Conservation (phyloP, 92 coral and sea anemone species). For the Metridium senile region DNA sequence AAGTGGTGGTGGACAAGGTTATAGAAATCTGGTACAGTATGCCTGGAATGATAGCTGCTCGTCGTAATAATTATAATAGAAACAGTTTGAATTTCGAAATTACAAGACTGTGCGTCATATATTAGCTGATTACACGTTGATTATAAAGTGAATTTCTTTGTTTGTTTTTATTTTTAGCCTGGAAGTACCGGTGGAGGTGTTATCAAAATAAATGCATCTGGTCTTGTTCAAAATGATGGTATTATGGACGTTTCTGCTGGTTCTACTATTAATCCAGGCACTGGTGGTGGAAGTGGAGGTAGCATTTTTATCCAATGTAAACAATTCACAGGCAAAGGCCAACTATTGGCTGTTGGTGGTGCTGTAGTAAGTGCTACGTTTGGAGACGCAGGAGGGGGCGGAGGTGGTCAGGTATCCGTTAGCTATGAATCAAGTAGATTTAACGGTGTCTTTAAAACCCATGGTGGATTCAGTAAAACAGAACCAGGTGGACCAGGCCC, state of each 20-base stretch:
- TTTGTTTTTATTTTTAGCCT: slow-evolving; percentile 29
- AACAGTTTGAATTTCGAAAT: no score
- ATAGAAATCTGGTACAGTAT: slow-evolving; percentile 37
- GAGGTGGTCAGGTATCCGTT: slow-evolving; percentile 65
- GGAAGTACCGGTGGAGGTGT: slow-evolving; percentile 72
- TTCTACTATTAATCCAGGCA: slow-evolving; percentile 16
- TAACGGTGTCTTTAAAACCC: slow-evolving; percentile 43
- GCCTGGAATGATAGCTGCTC: no score
- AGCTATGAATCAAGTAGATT: slow-evolving; percentile 48
- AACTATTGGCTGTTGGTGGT: slow-evolving; percentile 53
- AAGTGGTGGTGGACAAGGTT: slow-evolving; percentile 75
- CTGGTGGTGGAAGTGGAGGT: slow-evolving; percentile 84
- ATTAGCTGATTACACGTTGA: neutral
- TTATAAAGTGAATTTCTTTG: neutral
- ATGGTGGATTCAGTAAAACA: slow-evolving; percentile 54
- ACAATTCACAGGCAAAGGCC: slow-evolving; percentile 59
- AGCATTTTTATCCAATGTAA: slow-evolving; percentile 51
- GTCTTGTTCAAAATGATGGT: slow-evolving; percentile 61
- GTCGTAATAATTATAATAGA: no score
- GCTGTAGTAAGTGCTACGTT: slow-evolving; percentile 26
- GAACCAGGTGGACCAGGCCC: slow-evolving; percentile 79
- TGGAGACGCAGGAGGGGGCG: slow-evolving; percentile 73
- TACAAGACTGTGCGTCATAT: neutral
- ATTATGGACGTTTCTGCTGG: slow-evolving; percentile 68
- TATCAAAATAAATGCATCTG: slow-evolving; percentile 41